Conservation (phyloP, 2,113 vertebrate species). For the Pterophyllum scalare region DNA sequence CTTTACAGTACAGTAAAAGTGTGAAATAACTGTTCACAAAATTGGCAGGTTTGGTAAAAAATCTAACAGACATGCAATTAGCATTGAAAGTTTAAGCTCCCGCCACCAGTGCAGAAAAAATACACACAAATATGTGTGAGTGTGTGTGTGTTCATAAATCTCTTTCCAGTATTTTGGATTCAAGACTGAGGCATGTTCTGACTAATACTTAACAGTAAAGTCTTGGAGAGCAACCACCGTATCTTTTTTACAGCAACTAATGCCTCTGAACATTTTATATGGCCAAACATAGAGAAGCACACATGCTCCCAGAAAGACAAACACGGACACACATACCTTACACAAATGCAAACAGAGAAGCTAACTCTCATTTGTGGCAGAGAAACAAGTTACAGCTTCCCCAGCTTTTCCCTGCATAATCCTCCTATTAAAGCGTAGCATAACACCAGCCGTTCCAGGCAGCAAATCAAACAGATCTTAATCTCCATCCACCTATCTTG, state of each 20-base stretch:
- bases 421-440: conserved; percentile 48
- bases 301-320: not conserved
- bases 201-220: conserved; percentile 58
- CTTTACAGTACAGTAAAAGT: conserved; percentile 48
- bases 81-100: conserved; percentile 47
- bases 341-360: conserved; percentile 12
- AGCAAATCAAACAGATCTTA: conserved; percentile 67
- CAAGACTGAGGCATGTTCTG: conserved; percentile 30
- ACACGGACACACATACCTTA: conserved; percentile 20
- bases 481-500: conserved; percentile 53
- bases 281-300: not conserved
- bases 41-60: conserved; percentile 60
- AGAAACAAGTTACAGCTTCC: conserved; percentile 46
- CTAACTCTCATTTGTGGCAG: conserved; percentile 18
- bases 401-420: conserved; percentile 42
- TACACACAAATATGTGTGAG: conserved; percentile 16
- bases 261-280: conserved; percentile 32
- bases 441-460: conserved; percentile 56
- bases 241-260: conserved; percentile 32
- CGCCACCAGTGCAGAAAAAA: conserved; percentile 30
- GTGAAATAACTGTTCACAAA: conserved; percentile 52
- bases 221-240: not conserved
- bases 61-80: conserved; percentile 54
- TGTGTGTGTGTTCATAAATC: not conserved
- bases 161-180: conserved; percentile 49